Percentiles rank a stretch among this genome's conserved stretches.
These are phyloP conservation scores for Mellivora capensis DNA, from an alignment of 2,113 vertebrate species.

Conservation along the genomic window DNA sequence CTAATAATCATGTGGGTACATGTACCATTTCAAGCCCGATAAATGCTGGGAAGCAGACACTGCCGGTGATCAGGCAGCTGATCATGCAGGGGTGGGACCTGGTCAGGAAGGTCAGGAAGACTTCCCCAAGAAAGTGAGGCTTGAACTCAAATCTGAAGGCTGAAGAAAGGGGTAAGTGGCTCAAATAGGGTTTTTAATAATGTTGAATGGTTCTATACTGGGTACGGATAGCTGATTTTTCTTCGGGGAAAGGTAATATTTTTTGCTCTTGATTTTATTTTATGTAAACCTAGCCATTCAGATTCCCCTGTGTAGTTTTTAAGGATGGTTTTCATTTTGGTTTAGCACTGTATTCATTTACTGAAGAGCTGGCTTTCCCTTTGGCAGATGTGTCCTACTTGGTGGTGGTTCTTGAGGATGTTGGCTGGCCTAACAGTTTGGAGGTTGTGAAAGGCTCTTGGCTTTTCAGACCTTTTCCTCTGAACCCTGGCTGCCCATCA, in stretches of 20 bases:
- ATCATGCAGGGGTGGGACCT: neutral
- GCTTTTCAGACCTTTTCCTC: neutral
- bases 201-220: neutral
- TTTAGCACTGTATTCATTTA: neutral
- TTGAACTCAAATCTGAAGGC: neutral
- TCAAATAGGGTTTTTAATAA: neutral
- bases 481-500: neutral
- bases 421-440: neutral
- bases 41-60: neutral
- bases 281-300: neutral
- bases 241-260: neutral
- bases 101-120: neutral
- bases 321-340: neutral
- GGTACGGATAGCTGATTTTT: neutral
- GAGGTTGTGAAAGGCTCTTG: neutral
- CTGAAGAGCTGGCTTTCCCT: neutral
- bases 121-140: neutral
- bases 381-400: neutral
- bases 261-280: conserved; percentile 5
- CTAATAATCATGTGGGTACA: neutral
- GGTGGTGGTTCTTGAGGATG: neutral
- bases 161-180: neutral
- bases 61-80: neutral
- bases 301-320: neutral
- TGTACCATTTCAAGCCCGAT: neutral